Evolutionary conservation across 2,797 vertebrate genomes (phyloP), one percentile per base, ranked within the genome.

Genomic region (Enteromius unitaeniatus): DNA sequence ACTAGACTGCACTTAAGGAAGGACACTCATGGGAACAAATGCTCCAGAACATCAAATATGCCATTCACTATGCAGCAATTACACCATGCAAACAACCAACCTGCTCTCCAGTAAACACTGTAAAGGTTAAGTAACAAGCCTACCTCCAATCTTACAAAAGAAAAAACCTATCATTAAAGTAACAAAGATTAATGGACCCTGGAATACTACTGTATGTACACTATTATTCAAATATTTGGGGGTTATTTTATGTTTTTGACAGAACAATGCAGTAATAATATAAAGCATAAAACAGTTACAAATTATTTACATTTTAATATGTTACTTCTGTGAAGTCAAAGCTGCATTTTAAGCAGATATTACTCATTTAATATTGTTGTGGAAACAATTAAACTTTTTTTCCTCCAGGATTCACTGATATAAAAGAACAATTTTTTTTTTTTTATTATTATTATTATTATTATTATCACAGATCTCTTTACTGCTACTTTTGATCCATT

Each of bases 31-130:
- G 40, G 58, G 23, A 45, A 55, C 45, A 69, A 68, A 84, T 10
- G 34, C 37, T 40, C 49, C 78, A 53, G 34, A 67, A 34, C 6
- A 42, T 67, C 55, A 37, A 21, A 67, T 83, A 81, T 65, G 51
- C 62, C 73, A 79, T 88, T 85, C 83, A 49, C 76, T 73, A 75
- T 0, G 1, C 64, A 55, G 78, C 51, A 83, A 78, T 70, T 64
- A 82, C 79, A 86, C 42, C 64, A 62, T 86, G 74, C 60, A 74
- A 76, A 86, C 68, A 40, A 37, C 77, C 82, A 49, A 34, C 47
- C 83, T 42, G 53, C 10, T 76, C 64, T 78, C 21, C 49, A 37
- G 28, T 77, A 42, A 42, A 14, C 34, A 19, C 49, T n/a, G n/a
- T n/a, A n/a, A n/a, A n/a, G n/a, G n/a, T n/a, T n/a, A n/a, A n/a